Evolutionary conservation across 2,888 invertebrate genomes (phyloP).

Genomic region (Cetonia aurata): DNA sequence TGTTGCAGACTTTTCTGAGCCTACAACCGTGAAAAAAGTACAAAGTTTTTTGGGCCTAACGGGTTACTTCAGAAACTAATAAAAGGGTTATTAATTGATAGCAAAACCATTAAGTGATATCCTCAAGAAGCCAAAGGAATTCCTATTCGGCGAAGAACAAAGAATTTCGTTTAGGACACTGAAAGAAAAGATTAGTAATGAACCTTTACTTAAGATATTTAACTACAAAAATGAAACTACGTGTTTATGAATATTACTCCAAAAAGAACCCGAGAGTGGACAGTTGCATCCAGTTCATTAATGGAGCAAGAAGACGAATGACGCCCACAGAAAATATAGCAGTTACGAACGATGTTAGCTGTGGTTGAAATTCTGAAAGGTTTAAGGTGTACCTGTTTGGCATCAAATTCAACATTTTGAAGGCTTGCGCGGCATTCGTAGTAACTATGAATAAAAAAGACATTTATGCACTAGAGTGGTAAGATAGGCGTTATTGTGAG

Average conservation of each 20-base stretch:
- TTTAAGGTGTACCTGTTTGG: too few species aligned
- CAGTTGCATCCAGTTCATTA: neutral
- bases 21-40: too few species aligned
- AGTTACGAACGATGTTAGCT: slow-evolving; percentile 55
- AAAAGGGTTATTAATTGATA: too few species aligned
- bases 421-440: slow-evolving; percentile 38
- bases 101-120: too few species aligned
- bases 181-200: neutral
- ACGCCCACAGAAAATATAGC: slow-evolving; percentile 49
- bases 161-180: neutral
- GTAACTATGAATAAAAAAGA: slow-evolving; percentile 29
- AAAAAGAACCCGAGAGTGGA: neutral
- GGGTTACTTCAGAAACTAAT: too few species aligned
- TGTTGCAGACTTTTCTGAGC: too few species aligned
- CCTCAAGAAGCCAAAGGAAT: neutral
- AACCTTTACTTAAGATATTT: neutral
- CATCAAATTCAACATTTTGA: slow-evolving; percentile 38
- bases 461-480: too few species aligned
- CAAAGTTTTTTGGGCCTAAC: too few species aligned
- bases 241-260: neutral
- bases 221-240: neutral
- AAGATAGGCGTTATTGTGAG: neutral
- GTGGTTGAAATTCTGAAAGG: too few species aligned
- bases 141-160: neutral
- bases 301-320: neutral